Evolutionary conservation across 2,797 vertebrate genomes (phyloP), one percentile per base, ranked within the genome.

Genomic region (Onychomys arenicola): DNA sequence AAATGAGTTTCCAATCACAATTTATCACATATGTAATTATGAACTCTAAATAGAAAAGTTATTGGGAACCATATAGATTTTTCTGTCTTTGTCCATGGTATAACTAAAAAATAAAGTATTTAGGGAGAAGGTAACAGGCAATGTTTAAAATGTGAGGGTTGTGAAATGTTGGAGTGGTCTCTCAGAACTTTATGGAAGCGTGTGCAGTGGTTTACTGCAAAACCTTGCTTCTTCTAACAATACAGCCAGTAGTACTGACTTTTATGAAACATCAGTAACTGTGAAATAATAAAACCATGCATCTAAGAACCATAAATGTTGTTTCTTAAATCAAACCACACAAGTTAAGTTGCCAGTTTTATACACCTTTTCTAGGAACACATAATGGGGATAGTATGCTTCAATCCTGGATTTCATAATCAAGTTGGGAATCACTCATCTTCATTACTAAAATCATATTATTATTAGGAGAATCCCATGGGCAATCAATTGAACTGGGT

Each of bases 361-460:
- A 92, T 83, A 73, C 7, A 83, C 14, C n/a, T 96, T 93, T 86
- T 76, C 90, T 89, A 76, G 90, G 32, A 90, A 89, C 43, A 84
- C 40, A 89, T 63, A 78, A 21, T 94, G 52, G 34, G 32, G 25
- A 87, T 52, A 69, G 13, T 90, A 65, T 91, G 37, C 52, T 80
- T 3, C 73, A 59, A 46, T 93, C 37, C 69, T 73, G 84, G 91
- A 93, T 63, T 57, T 52, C 80, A 61, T 46, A 61, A 94, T 89
- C 81, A 81, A 80, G 49, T 87, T 94, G 81, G 46, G 84, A 86
- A 57, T 91, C 59, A 63, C 55, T 93, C 57, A 25, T 88, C 34
- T 90, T 95, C 71, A 73, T 96, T 94, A 92, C 90, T 92, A 90
- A 95, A 93, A 69, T 82, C 73, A 32, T 23, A 40, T 86, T 67